Base-by-base conservation (phyloP, 2,113 vertebrate genomes). In the Centrocercus urophasianus region DNA sequence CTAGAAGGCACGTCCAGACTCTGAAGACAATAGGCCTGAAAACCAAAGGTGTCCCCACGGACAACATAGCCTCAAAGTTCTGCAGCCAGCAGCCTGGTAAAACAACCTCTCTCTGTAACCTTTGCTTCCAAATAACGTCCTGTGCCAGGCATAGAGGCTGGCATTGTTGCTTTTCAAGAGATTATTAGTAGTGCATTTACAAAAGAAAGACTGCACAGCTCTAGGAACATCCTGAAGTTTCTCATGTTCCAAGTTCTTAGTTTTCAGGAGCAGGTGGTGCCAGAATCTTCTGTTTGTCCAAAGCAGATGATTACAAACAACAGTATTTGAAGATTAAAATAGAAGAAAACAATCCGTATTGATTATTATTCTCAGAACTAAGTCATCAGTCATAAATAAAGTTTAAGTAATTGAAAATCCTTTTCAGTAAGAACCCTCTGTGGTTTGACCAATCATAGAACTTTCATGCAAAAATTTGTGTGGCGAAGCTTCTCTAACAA, bases 51-150 rank as follows among this genome's bases (percentile, higher is more conserved):
- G 17, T 5, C 22, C 80, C 7, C n/a, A 24, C 6, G 40, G 18
- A n/a, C 0, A 0, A 30, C 7, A 8, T 59, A 69, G 70, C 6
- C 7, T 42, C 28, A 1, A 1, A 71, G 8, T 65, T 61, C n/a
- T 67, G 10, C 1, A 1, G 34, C 40, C 45, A 60, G 24, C 20
- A 42, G 30, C 30, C 11, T 38, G n/a, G 18, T 28, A 69, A 72
- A 12, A 40, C 19, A 61, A 16, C 12, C 27, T 48, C 27, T 54
- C 25, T 64, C 34, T 24, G 40, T 48, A 60, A 5, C 15, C 32
- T 60, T 42, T 71, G n/a, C 19, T 81, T 73, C 22, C 4, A 1
- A 38, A 28, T 21, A 52, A 66, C 32, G 13, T 8, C 38, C 54
- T 81, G 38, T 3, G 4, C 43, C 8, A 21, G 21, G 50, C 11